phyloP scores from a whole-genome alignment of 2,888 invertebrate genomes.

The Zygothrica quintamaculata region DNA sequence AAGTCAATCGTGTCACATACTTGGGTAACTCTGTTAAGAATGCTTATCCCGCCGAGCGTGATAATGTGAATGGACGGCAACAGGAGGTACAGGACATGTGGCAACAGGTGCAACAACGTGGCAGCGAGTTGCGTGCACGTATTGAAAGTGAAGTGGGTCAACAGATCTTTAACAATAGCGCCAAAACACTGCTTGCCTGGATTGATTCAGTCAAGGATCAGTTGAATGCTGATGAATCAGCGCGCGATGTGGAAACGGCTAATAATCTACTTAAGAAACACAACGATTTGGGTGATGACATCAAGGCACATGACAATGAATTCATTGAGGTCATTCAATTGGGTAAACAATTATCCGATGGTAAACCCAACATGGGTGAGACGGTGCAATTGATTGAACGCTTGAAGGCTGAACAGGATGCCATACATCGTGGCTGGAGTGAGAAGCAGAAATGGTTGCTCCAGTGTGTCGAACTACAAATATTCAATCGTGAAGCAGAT shows the following conservation, averaged over 20 bases:
- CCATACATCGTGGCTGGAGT: constrained; percentile 92
- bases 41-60: constrained; percentile 95
- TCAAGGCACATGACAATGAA: constrained; percentile 94
- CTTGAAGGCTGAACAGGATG: constrained; percentile 90
- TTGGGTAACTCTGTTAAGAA: constrained; percentile 95
- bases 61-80: constrained; percentile 93
- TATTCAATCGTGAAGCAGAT: constrained; percentile 98
- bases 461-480: constrained; percentile 94
- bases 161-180: constrained; percentile 90
- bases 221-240: constrained; percentile 91
- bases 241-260: constrained; percentile 96
- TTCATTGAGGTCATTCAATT: constrained; percentile 92
- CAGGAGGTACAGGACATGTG: constrained; percentile 94
- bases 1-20: constrained; percentile 94
- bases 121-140: constrained; percentile 91
- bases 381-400: constrained; percentile 90
- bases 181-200: constrained; percentile 93
- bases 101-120: constrained; percentile 94
- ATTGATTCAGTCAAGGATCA: constrained; percentile 91
- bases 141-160: constrained; percentile 97
- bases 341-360: constrained; percentile 89
- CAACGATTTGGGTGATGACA: constrained; percentile 95
- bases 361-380: constrained; percentile 90
- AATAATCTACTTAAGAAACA: constrained; percentile 95
- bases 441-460: constrained; percentile 94